These are phyloP conservation scores for Alectura lathami DNA, from an alignment of 2,113 vertebrate genomes.

Conservation along the genomic window DNA sequence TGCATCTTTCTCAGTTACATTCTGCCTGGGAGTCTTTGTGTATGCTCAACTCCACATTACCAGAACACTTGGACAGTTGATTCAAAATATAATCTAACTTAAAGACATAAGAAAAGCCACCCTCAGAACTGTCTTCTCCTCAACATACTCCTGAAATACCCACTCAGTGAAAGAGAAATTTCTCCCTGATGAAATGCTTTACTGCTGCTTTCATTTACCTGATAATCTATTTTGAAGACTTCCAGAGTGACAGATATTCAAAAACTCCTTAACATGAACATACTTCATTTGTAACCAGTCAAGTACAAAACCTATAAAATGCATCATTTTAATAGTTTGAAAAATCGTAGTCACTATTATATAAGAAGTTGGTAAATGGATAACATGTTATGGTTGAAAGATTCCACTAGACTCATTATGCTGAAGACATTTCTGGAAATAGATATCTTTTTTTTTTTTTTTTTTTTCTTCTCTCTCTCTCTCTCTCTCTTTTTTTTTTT, in stretches of 20 bases:
- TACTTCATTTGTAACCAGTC: conserved; percentile 38
- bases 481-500: no score
- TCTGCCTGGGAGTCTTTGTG: neutral
- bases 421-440: conserved; percentile 24
- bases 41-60: neutral
- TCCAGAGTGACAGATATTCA: conserved; percentile 16
- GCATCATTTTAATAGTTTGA: conserved; percentile 39
- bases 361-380: conserved; percentile 15
- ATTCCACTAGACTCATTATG: conserved; percentile 6
- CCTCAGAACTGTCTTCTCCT: neutral
- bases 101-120: neutral
- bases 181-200: neutral
- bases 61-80: neutral
- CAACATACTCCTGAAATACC: neutral
- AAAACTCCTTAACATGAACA: conserved; percentile 5
- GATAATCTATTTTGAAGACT: conserved; percentile 31
- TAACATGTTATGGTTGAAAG: conserved; percentile 21
- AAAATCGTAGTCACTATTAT: conserved; percentile 3
- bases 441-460: neutral
- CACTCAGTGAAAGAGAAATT: neutral
- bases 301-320: conserved; percentile 37
- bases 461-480: neutral
- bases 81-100: neutral
- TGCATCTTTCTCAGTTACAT: neutral
- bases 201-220: conserved; percentile 13